Conservation (phyloP, 2,888 invertebrate genomes). For the Andrena bicolor region DNA sequence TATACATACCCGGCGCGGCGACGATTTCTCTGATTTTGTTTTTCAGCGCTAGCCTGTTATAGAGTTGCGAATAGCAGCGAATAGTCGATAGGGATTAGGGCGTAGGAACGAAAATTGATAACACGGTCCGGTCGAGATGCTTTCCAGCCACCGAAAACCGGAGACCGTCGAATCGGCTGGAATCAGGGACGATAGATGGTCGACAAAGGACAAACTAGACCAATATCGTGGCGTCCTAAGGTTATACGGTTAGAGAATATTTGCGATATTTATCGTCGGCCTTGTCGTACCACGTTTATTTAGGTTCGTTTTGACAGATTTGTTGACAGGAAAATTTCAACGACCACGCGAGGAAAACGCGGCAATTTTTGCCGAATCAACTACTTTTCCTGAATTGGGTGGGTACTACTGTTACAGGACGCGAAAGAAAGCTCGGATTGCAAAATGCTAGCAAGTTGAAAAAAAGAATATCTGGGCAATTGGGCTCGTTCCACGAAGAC, state of each 20-base stretch:
- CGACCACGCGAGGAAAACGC: too few relatives aligned
- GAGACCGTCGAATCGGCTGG: constrained; percentile 86
- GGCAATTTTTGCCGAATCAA: too few relatives aligned
- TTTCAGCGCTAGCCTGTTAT: too few relatives aligned
- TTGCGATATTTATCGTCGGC: too few relatives aligned
- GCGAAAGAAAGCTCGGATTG: constrained; percentile 88
- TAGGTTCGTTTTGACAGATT: too few relatives aligned
- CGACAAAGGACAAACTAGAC: constrained; percentile 88
- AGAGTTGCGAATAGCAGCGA: too few relatives aligned
- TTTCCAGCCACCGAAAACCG: constrained; percentile 72
- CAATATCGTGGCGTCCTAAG: constrained; percentile 89
- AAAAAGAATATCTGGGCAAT: constrained; percentile 87
- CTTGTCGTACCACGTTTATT: too few relatives aligned
- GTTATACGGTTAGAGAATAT: constrained; percentile 86
- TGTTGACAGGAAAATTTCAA: not conserved
- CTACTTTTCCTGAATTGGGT: too few relatives aligned
- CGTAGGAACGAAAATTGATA: too few relatives aligned
- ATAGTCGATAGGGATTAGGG: too few relatives aligned
- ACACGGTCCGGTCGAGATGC: constrained; percentile 59
- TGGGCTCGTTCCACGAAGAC: constrained; percentile 87
- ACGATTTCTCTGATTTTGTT: too few relatives aligned
- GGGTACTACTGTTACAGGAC: constrained; percentile 82
- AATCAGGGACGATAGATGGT: constrained; percentile 89
- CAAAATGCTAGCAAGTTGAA: constrained; percentile 86
- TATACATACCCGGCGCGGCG: too few relatives aligned